Evolutionary conservation across 2,113 vertebrate genomes (phyloP).

Genomic region (Menura novaehollandiae): DNA sequence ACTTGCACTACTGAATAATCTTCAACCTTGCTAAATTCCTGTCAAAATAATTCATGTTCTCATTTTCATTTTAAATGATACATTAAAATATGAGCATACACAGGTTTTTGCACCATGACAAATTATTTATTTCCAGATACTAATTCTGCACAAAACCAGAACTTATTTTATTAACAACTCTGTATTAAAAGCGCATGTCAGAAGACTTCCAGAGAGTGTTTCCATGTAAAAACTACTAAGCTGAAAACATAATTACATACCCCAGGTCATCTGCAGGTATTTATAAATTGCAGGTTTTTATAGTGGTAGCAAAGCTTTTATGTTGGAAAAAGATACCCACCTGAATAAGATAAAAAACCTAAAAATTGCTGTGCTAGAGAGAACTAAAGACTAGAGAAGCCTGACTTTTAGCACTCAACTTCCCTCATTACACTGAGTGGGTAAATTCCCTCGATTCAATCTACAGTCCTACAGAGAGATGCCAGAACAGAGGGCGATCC

Average conservation of each 20-base stretch:
- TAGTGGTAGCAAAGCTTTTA: not conserved
- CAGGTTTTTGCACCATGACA: not conserved
- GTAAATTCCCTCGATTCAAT: not conserved
- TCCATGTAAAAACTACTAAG: not conserved
- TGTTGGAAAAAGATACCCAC: not conserved
- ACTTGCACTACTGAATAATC: not conserved
- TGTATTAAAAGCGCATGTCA: not conserved
- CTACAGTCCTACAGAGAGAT: not conserved
- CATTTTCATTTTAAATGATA: not conserved
- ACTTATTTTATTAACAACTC: not conserved
- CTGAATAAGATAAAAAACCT: not conserved
- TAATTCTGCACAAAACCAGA: not conserved
- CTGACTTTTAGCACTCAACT: not conserved
- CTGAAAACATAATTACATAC: not conserved
- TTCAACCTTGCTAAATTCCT: not conserved
- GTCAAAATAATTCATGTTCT: not conserved
- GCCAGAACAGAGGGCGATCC: not conserved
- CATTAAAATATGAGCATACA: not conserved
- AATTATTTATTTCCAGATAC: not conserved
- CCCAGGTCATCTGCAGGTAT: not conserved
- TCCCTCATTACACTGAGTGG: not conserved
- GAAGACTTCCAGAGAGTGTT: not conserved
- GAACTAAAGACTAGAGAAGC: not conserved
- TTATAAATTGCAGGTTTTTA: not conserved
- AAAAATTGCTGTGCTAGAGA: not conserved